phyloP scores from a whole-genome alignment of 1,140 invertebrate genomes.

The Drosophila tsacasi region DNA sequence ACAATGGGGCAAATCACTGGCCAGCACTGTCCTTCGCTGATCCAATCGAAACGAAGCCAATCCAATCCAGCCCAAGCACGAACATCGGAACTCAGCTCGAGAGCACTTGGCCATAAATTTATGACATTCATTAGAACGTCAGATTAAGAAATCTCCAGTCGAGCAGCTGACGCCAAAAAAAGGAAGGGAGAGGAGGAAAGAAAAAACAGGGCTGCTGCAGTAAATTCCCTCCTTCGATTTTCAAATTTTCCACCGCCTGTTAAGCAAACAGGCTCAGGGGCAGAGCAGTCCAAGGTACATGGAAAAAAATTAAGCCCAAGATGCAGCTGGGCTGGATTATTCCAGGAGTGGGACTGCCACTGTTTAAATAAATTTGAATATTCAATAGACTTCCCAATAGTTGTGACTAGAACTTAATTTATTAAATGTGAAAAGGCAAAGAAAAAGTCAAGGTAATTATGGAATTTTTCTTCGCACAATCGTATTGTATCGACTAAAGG shows the following conservation, averaged over 20 bases:
- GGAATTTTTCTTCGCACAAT: no score
- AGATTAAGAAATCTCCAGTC: slow-evolving; percentile 79
- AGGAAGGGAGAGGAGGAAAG: not conserved
- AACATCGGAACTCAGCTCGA: slow-evolving; percentile 18
- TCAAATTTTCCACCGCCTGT: slow-evolving; percentile 9
- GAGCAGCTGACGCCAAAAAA: slow-evolving; percentile 75
- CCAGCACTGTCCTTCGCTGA: slow-evolving; percentile 26
- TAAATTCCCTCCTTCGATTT: not conserved
- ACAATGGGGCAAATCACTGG: slow-evolving; percentile 69
- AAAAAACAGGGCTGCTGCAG: slow-evolving; percentile 16
- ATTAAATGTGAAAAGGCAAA: not conserved
- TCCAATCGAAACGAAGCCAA: slow-evolving; percentile 63
- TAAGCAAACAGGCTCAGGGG: slow-evolving; percentile 22
- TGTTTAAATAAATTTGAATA: slow-evolving; percentile 7
- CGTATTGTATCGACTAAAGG: no score
- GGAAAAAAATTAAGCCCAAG: not conserved
- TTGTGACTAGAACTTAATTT: not conserved
- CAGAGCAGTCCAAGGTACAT: slow-evolving; percentile 8
- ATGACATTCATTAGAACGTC: slow-evolving; percentile 85
- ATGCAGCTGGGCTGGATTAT: slow-evolving; percentile 2
- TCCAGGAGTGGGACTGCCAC: not conserved
- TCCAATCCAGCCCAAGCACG: slow-evolving; percentile 23
- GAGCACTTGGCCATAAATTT: slow-evolving; percentile 81
- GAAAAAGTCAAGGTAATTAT: no score
- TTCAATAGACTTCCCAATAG: not conserved